Conservation (phyloP, 2,888 invertebrate genomes). For the Limenitis camilla region DNA sequence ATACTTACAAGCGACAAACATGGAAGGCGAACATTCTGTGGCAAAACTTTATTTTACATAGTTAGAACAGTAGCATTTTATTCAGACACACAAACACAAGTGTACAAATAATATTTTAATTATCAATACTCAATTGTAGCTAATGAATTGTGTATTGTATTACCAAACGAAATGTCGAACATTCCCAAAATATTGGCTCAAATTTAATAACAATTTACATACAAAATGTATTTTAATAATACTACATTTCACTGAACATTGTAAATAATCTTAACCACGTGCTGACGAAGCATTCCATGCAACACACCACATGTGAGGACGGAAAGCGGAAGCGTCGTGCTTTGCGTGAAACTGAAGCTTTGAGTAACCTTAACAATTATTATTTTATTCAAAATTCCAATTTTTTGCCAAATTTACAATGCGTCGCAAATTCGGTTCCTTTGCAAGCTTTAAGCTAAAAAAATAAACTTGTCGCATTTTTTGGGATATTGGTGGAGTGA, state of each 20-base stretch:
- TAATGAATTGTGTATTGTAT: no score
- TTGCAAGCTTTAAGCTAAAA: slow-evolving; percentile 3
- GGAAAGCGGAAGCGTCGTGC: slow-evolving; percentile 44
- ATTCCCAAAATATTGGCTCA: no score
- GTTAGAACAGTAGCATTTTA: not conserved
- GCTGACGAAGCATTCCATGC: slow-evolving; percentile 32
- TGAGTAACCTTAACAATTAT: slow-evolving; percentile 29
- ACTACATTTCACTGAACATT: not conserved
- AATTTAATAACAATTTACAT: not conserved
- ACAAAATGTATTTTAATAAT: not conserved
- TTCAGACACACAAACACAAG: not conserved
- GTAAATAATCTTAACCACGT: slow-evolving; percentile 28
- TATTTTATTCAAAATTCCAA: slow-evolving; percentile 1
- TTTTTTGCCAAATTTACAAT: not conserved
- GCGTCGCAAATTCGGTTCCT: not conserved
- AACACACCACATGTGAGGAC: slow-evolving; percentile 34
- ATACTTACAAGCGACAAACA: slow-evolving; percentile 17
- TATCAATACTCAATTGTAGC: not conserved
- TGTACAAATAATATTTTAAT: not conserved
- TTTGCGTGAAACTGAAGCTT: slow-evolving; percentile 36
- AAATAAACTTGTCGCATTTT: not conserved
- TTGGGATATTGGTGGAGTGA: not conserved
- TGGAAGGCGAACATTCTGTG: slow-evolving; percentile 14
- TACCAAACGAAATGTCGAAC: no score
- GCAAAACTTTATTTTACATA: slow-evolving; percentile 4